A percentile compares a stretch with the other conserved stretches of the same genome.
Conservation (phyloP, 2,888 invertebrate genomes). For the Trichogramma dendrolimi region DNA sequence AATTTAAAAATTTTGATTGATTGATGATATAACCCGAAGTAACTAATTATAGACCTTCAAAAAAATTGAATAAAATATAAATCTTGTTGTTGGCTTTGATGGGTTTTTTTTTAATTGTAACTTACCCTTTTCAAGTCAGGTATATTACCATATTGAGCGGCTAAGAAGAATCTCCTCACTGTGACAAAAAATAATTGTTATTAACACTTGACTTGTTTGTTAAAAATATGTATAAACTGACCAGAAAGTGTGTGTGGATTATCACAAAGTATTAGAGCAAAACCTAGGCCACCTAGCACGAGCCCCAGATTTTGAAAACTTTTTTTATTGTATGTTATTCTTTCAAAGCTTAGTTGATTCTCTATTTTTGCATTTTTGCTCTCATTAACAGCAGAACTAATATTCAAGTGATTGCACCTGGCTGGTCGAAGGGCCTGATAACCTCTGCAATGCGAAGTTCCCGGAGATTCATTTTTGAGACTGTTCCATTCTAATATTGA, state of each 20-base stretch:
- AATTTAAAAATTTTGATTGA: conserved; percentile 8
- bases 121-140: conserved; percentile 54
- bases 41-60: conserved; percentile 3
- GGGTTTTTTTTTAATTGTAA: background rate
- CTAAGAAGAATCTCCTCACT: conserved; percentile 55
- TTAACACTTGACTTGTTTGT: background rate
- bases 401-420: too few species aligned
- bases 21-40: conserved; percentile 2
- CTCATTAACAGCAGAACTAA: background rate
- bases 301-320: conserved; percentile 19
- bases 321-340: background rate
- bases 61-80: conserved; percentile 9
- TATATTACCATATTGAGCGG: conserved; percentile 55
- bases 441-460: too few species aligned
- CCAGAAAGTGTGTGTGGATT: conserved; percentile 21
- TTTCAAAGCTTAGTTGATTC: background rate
- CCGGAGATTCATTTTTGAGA: conserved; percentile 2
- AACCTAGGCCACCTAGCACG: conserved; percentile 24
- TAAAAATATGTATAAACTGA: conserved; percentile 10
- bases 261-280: conserved; percentile 25
- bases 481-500: conserved; percentile 21
- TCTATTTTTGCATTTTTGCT: background rate
- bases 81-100: background rate
- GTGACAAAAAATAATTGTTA: conserved; percentile 19
- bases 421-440: too few species aligned